These are phyloP conservation scores for Enhydra lutris DNA, from an alignment of 2,113 vertebrate species.

Conservation along the genomic window DNA sequence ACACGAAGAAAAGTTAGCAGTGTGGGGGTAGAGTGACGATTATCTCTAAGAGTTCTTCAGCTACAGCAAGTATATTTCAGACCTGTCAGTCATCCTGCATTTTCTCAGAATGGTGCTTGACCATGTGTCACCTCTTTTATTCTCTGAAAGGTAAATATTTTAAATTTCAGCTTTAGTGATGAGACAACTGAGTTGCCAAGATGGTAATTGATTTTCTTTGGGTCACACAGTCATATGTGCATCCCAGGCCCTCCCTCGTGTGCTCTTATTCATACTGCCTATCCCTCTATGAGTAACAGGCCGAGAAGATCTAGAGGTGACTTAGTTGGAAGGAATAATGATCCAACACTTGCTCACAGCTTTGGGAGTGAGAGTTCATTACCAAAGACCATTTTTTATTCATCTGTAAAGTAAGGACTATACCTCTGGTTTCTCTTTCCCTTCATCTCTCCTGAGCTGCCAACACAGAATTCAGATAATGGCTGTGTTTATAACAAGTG, in stretches of 20 bases:
- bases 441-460: background rate
- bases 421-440: background rate
- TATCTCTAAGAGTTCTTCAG: background rate
- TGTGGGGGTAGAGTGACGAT: background rate
- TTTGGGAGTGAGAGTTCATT: background rate
- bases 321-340: background rate
- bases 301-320: background rate
- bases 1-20: background rate
- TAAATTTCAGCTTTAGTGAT: background rate
- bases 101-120: constrained; percentile 30
- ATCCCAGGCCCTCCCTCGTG: background rate
- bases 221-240: background rate
- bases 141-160: background rate
- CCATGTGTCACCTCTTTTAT: background rate
- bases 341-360: background rate
- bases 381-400: background rate
- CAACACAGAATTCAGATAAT: background rate
- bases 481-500: background rate
- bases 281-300: background rate
- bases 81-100: background rate
- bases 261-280: background rate
- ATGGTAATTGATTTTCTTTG: background rate
- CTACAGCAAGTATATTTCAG: background rate
- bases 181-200: background rate
- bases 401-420: background rate